These are phyloP conservation scores for Otis tarda DNA, from an alignment of 2,113 vertebrate genomes.

Conservation along the genomic window DNA sequence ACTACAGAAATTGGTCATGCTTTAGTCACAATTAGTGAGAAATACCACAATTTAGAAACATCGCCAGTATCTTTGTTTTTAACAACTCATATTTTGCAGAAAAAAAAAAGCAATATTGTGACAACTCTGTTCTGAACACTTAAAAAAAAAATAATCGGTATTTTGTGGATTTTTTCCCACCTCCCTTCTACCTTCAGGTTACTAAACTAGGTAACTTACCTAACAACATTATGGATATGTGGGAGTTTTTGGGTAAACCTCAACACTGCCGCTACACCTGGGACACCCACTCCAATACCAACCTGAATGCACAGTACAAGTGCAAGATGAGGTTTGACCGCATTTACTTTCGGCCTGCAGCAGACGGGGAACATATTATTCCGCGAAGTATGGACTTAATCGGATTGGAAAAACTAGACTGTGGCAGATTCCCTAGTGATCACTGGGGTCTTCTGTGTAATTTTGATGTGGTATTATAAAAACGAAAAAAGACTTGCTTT, in stretches of 20 bases:
- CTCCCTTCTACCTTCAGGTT: conserved; percentile 74
- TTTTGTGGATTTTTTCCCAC: not conserved
- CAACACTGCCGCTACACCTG: conserved; percentile 92
- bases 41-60: not conserved
- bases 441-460: conserved; percentile 95
- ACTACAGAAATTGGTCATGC: not conserved
- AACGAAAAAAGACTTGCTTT: not conserved
- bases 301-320: conserved; percentile 72
- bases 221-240: conserved; percentile 80
- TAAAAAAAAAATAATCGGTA: not conserved
- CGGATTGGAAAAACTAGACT: conserved; percentile 92
- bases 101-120: not conserved
- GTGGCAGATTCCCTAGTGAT: conserved; percentile 90
- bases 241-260: conserved; percentile 88
- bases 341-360: conserved; percentile 80
- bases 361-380: conserved; percentile 55
- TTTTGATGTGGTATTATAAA: conserved; percentile 75
- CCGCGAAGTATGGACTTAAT: conserved; percentile 88
- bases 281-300: conserved; percentile 90
- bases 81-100: not conserved
- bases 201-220: conserved; percentile 83
- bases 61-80: not conserved
- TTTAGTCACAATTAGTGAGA: not conserved
- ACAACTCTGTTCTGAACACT: not conserved
- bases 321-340: conserved; percentile 90